Evolutionary conservation across 2,113 vertebrate species (phyloP), one percentile per base, ranked within the genome.

Genomic region (Riparia riparia): DNA sequence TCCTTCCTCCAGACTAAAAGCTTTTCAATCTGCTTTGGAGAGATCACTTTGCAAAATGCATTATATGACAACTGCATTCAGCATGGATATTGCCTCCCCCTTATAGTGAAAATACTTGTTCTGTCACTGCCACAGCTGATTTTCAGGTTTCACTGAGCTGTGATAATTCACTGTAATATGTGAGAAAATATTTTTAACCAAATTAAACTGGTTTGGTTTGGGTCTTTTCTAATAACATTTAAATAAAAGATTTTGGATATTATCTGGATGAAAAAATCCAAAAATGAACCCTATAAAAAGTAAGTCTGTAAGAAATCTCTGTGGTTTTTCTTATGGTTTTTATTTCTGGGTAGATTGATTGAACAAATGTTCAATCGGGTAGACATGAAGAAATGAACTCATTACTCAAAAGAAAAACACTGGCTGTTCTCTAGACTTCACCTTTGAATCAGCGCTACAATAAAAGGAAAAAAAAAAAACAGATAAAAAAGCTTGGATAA

Each of bases 1-100:
- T 66, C 56, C 21, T 65, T 89, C 31, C 17, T 82, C 60, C 65
- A 81, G n/a, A 58, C 56, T 81, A 88, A 90, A 90, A 90, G 70
- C 44, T 92, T 90, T 93, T 85, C 44, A 56, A 24, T 66, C 63
- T 79, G 25, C 42, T 89, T 86, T 78, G 34, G 60, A 70, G 45
- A 45, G 20, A 57, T 77, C 17, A 47, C 17, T 83, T 92, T 80
- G 28, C 69, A 39, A 61, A 88, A 72, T 49, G 4, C 61, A 41
- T 94, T 85, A 9, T 53, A n/a, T 12, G 32, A 42, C 37, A 80
- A 54, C 70, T 69, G 20, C 0, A 1, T 53, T 5, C 5, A 65
- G 17, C 53, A 44, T 34, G 47, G 72, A 47, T n/a, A 68, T 26
- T 82, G 14, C 4, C 14, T 89, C 25, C 37, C 29, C 61, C 44